These are phyloP conservation scores for Rafetus swinhoei DNA, from an alignment of 2,113 vertebrate genomes.

Conservation along the genomic window DNA sequence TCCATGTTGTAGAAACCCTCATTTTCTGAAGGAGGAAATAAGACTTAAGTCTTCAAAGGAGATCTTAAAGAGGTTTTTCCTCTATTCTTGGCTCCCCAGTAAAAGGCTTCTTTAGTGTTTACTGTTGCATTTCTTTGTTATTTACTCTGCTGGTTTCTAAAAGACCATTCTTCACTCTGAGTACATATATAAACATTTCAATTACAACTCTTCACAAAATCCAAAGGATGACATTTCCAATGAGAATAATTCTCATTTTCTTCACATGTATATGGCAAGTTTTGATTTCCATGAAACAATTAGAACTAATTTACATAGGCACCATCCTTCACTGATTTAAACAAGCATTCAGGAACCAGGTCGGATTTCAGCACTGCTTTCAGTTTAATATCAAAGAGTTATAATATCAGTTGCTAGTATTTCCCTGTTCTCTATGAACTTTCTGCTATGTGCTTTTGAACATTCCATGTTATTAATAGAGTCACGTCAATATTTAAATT, in stretches of 20 bases:
- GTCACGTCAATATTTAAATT: not conserved
- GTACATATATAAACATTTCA: not conserved
- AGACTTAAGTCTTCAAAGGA: not conserved
- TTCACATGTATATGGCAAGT: not conserved
- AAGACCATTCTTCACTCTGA: not conserved
- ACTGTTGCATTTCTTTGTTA: not conserved
- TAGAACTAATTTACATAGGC: not conserved
- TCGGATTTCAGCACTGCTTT: not conserved
- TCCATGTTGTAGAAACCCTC: not conserved
- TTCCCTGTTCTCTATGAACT: not conserved
- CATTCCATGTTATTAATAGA: not conserved
- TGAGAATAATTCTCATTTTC: constrained; percentile 31
- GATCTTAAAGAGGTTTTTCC: not conserved
- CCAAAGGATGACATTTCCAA: not conserved
- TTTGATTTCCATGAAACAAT: not conserved
- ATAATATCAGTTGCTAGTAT: not conserved
- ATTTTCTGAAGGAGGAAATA: not conserved
- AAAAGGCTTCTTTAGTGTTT: not conserved
- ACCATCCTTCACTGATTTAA: not conserved
- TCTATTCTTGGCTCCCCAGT: not conserved
- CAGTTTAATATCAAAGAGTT: not conserved
- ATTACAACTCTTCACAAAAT: not conserved
- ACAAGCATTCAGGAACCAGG: constrained; percentile 4
- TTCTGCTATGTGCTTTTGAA: not conserved
- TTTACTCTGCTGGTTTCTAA: not conserved